These are phyloP conservation scores for Notamacropus eugenii DNA, from an alignment of 2,797 vertebrate species.

Conservation along the genomic window DNA sequence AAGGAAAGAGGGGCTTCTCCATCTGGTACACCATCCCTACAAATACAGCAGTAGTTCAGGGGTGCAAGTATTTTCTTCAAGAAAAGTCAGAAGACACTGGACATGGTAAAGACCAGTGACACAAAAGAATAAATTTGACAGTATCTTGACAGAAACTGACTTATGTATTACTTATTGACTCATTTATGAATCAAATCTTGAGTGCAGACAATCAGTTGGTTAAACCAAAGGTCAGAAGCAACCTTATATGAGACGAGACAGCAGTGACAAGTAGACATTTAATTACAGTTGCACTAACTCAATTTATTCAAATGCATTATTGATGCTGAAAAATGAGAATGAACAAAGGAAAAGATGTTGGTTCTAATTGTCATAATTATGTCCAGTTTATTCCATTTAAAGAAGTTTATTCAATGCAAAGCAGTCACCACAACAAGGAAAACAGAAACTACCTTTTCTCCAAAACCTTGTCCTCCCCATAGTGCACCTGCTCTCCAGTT, in stretches of 20 bases:
- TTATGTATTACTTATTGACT: background rate
- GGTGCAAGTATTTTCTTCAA: background rate
- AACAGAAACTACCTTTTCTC: background rate
- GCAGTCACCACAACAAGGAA: background rate
- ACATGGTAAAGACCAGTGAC: background rate
- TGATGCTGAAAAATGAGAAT: background rate
- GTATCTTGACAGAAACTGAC: background rate
- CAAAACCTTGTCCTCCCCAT: background rate
- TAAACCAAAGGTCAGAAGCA: background rate
- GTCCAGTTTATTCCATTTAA: background rate
- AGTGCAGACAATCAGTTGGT: background rate
- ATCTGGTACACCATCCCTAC: conserved; percentile 79
- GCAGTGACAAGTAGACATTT: background rate
- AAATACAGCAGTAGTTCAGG: conserved; percentile 56
- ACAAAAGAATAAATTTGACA: background rate
- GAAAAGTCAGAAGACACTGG: background rate
- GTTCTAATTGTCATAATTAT: background rate
- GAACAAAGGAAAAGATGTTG: background rate
- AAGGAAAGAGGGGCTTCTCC: conserved; percentile 77
- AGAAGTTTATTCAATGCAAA: background rate
- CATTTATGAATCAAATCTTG: background rate
- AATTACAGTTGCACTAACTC: background rate
- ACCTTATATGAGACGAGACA: background rate
- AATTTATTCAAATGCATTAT: background rate
- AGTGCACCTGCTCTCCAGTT: background rate